Evolutionary conservation across 2,888 invertebrate species (phyloP).

Genomic region (Spatulosminthurus flaviceps): DNA sequence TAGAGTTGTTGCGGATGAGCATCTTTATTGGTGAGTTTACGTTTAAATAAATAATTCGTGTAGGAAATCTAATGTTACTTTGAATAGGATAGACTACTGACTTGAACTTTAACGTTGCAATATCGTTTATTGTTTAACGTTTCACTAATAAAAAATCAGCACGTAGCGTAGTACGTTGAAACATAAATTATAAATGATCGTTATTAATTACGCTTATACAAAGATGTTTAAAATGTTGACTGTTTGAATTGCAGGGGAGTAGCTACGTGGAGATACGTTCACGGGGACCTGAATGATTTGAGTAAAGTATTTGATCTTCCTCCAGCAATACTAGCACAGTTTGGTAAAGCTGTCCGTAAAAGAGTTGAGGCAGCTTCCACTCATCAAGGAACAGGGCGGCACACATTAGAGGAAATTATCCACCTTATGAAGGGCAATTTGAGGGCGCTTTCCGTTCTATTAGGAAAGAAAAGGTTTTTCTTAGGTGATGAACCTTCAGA

Average conservation of each 20-base stretch:
- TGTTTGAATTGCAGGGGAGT: conserved; percentile 15
- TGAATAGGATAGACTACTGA: no score
- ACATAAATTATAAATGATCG: no score
- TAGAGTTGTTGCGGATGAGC: conserved; percentile 30
- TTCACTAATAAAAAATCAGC: no score
- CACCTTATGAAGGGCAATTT: conserved; percentile 52
- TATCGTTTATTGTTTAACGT: no score
- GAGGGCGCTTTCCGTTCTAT: conserved; percentile 51
- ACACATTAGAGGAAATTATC: conserved; percentile 53
- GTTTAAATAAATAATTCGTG: not conserved
- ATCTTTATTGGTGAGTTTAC: conserved; percentile 26
- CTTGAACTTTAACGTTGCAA: no score
- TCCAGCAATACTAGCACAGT: not conserved
- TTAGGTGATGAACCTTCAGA: conserved; percentile 59
- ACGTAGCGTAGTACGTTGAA: no score
- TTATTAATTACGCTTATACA: not conserved
- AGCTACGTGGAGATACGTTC: conserved; percentile 25
- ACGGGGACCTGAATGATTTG: conserved; percentile 17
- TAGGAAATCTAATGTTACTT: no score
- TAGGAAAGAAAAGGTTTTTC: conserved; percentile 57
- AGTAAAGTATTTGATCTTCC: conserved; percentile 24
- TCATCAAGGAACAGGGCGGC: conserved; percentile 59
- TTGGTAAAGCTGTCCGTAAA: not conserved
- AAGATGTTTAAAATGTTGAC: not conserved
- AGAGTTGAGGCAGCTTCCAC: conserved; percentile 27